Evolutionary conservation across 2,797 vertebrate species (phyloP).

Genomic region (Xiphorhynchus erythropygius): DNA sequence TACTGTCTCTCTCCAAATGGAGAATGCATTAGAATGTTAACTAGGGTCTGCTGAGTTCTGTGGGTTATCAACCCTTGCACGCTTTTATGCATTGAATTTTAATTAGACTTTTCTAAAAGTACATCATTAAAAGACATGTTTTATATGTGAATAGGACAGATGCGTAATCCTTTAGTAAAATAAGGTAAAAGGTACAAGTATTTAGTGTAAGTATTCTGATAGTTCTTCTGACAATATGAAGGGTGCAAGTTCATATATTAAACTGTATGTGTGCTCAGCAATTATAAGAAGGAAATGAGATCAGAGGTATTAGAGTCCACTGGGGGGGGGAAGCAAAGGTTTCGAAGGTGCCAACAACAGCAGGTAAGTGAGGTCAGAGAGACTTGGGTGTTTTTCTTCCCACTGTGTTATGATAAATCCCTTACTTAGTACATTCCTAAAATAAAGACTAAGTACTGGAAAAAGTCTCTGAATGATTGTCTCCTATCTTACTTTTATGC

Average conservation of each 20-base stretch:
- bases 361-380: neutral
- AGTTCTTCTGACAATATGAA: conserved; percentile 46
- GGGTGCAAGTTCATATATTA: conserved; percentile 29
- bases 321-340: neutral
- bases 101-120: conserved; percentile 71
- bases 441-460: neutral
- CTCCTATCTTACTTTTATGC: neutral
- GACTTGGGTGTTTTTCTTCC: neutral
- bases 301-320: neutral
- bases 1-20: conserved; percentile 73
- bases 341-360: neutral
- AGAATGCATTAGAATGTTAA: conserved; percentile 77
- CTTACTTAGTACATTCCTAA: neutral
- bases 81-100: conserved; percentile 71
- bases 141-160: conserved; percentile 58
- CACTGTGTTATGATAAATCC: neutral
- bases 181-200: conserved; percentile 62
- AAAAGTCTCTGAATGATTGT: neutral
- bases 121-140: conserved; percentile 67
- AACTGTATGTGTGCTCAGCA: conserved; percentile 43
- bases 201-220: conserved; percentile 44
- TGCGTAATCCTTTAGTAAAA: conserved; percentile 66
- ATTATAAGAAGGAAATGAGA: conserved; percentile 22
- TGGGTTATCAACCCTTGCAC: conserved; percentile 70
- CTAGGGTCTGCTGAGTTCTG: conserved; percentile 65